These are phyloP conservation scores for Archivesica marissinica DNA, from an alignment of 1,140 invertebrate species.

Conservation along the genomic window DNA sequence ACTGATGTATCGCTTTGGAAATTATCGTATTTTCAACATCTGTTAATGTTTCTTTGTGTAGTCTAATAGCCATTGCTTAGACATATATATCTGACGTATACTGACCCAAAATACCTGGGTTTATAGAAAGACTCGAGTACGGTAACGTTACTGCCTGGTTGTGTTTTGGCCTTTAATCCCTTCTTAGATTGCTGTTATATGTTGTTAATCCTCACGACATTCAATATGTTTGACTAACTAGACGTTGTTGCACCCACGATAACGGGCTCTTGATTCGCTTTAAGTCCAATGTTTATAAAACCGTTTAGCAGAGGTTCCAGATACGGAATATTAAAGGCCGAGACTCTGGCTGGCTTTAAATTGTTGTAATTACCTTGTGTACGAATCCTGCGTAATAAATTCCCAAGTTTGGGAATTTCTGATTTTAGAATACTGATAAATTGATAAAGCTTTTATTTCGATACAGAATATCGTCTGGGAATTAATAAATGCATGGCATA, in stretches of 20 bases:
- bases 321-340: conserved; percentile 37
- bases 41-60: no score
- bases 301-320: background rate
- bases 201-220: conserved; percentile 17
- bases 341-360: conserved; percentile 9
- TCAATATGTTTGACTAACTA: conserved; percentile 39
- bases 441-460: conserved; percentile 51
- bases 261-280: conserved; percentile 9
- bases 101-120: no score
- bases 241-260: background rate
- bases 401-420: conserved; percentile 40
- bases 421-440: conserved; percentile 42
- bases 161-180: background rate
- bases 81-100: no score
- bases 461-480: conserved; percentile 45
- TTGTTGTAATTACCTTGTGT: conserved; percentile 50
- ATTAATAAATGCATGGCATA: conserved; percentile 29
- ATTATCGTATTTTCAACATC: no score
- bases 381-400: conserved; percentile 44
- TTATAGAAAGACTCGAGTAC: no score
- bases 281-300: conserved; percentile 48
- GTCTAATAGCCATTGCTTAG: no score
- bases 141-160: no score
- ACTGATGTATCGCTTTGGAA: no score
- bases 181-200: background rate